phyloP scores from a whole-genome alignment of 2,797 vertebrate genomes.

The Melanotaenia pygmaea region DNA sequence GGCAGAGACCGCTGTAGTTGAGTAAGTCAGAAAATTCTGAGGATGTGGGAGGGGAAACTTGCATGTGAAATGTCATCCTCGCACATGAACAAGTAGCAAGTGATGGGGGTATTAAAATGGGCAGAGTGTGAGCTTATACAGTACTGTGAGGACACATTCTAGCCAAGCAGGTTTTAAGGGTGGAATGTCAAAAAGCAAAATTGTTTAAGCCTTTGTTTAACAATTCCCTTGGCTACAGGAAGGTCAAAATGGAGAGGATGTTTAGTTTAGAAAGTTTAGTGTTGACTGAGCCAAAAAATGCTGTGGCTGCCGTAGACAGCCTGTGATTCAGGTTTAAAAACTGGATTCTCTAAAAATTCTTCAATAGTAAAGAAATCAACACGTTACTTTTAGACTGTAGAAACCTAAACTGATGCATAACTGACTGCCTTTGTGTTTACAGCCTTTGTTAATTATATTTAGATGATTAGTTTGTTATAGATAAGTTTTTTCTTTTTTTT shows the following conservation, averaged over 20 bases:
- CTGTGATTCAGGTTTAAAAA: background rate
- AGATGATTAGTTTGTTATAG: too few species aligned
- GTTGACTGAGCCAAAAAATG: background rate
- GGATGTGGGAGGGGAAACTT: constrained; percentile 74
- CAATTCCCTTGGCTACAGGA: background rate
- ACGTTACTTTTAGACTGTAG: too few species aligned
- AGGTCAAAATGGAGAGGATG: background rate
- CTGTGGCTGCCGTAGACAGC: background rate
- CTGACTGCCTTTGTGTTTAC: background rate
- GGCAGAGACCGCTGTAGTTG: constrained; percentile 4
- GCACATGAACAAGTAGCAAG: constrained; percentile 41
- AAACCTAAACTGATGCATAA: background rate
- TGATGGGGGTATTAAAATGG: constrained; percentile 10
- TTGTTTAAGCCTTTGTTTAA: background rate
- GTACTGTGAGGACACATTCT: background rate
- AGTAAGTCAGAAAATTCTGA: constrained; percentile 32
- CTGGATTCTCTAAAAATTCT: background rate
- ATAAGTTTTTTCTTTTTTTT: too few species aligned
- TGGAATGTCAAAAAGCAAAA: background rate
- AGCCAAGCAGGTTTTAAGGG: background rate
- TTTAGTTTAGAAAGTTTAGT: background rate
- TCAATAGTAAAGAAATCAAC: background rate
- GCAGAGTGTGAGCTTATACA: background rate
- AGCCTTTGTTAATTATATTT: background rate
- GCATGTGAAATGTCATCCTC: constrained; percentile 63